Conservation (phyloP, 2,888 invertebrate genomes). For the Caenorhabditis becei region DNA sequence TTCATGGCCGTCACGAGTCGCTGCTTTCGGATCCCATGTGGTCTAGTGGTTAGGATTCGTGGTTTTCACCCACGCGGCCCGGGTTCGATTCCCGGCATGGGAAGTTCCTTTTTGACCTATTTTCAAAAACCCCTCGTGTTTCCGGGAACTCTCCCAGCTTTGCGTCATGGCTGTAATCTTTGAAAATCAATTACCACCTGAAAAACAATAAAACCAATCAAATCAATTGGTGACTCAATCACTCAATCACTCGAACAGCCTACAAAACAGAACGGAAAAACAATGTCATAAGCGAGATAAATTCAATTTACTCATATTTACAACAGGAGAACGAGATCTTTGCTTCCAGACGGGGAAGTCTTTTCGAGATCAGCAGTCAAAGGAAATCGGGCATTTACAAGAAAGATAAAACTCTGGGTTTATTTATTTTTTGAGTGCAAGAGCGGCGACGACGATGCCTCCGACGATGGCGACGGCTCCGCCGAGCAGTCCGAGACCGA, state of each 20-base stretch:
- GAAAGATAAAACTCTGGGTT: not conserved
- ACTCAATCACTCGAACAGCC: no score
- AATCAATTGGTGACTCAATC: conserved; percentile 20
- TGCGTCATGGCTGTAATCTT: not conserved
- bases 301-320: conserved; percentile 23
- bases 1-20: not conserved
- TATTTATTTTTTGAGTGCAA: conserved; percentile 29
- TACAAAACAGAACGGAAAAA: conserved; percentile 14
- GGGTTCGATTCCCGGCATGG: conserved; percentile 82
- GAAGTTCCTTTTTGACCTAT: conserved; percentile 70
- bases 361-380: not conserved
- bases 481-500: conserved; percentile 41
- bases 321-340: conserved; percentile 30
- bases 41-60: conserved; percentile 63
- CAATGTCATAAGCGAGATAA: conserved; percentile 18
- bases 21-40: conserved; percentile 39
- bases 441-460: conserved; percentile 38
- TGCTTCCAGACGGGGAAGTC: not conserved
- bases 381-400: not conserved
- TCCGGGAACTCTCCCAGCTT: not conserved
- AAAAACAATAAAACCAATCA: conserved; percentile 26
- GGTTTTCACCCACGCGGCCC: conserved; percentile 81
- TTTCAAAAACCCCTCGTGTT: no score
- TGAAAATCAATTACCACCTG: not conserved
- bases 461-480: conserved; percentile 39